Base-by-base conservation (phyloP, 1,140 invertebrate species). In the Heliconius eleuchia region DNA sequence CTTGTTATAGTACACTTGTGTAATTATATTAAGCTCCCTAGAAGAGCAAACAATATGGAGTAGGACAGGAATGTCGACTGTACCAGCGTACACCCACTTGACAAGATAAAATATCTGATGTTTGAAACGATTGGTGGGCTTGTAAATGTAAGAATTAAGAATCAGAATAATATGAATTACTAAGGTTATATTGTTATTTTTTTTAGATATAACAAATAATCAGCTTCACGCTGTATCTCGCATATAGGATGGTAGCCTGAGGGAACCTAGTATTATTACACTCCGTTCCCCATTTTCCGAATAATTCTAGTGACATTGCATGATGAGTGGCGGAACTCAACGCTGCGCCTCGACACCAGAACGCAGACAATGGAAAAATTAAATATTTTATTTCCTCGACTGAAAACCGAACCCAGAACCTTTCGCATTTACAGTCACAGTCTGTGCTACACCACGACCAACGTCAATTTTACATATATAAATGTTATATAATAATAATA, bases 21-120 rank as follows among this genome's bases (percentile, higher is more conserved):
- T 92, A 92, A 94, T 92, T 92, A 94, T 94, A 92, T 92, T 94
- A 91, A 91, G 90, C 89, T 81, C 84, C 84, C 89, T 90, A 89
- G 88, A 88, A 83, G 85, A 80, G 83, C 84, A 92, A 91, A 90
- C 87, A 91, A 66, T 66, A 66, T 66, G 6, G 6, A 27, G 86
- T 74, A 52, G 75, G 76, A 77, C 78, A 86, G 91, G 88, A 89
- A 92, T 92, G 88, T 85, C 82, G 86, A 85, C 87, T 81, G 30
- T 13, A 70, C 74, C 74, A 30, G 55, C 60, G 18, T 42, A 75
- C 37, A 66, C 66, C 60, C 55, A 70, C 60, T 37, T 39, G 34
- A 66, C 60, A 30, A 66, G 60, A 66, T 66, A 30, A 66, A 66
- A 66, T 66, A 66, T 66, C 23, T 11, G 60, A 27, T 11, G 60